Percentiles rank a stretch among this genome's conserved stretches.
phyloP scores from a whole-genome alignment of 2,797 vertebrate species.

The Eulemur albifrons region DNA sequence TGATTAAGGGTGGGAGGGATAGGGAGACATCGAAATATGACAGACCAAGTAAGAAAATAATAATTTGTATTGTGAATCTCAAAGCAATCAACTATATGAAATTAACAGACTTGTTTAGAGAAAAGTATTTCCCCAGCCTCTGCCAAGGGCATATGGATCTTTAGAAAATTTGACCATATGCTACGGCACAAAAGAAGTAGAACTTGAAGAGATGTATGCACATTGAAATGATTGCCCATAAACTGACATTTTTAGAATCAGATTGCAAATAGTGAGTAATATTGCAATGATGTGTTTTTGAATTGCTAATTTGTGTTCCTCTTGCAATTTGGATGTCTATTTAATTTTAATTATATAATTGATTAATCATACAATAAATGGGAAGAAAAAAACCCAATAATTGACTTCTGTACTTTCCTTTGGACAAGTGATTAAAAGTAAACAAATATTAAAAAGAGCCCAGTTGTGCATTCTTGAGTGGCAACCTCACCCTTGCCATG shows the following conservation, averaged over 20 bases:
- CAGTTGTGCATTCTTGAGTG: neutral
- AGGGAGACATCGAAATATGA: neutral
- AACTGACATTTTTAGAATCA: conserved; percentile 47
- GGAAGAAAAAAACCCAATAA: conserved; percentile 28
- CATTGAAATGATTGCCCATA: conserved; percentile 12
- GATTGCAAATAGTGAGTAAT: conserved; percentile 40
- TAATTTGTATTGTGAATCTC: neutral
- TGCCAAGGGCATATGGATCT: neutral
- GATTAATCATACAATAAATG: conserved; percentile 51
- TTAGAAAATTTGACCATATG: conserved; percentile 40
- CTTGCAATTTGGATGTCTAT: conserved; percentile 36
- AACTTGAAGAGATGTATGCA: neutral
- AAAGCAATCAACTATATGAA: neutral
- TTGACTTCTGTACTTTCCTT: conserved; percentile 44
- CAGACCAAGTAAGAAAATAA: conserved; percentile 18
- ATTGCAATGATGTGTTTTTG: conserved; percentile 8
- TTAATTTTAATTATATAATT: conserved; percentile 61
- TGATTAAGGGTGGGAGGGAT: neutral
- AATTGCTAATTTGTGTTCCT: conserved; percentile 42
- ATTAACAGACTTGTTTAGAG: conserved; percentile 3
- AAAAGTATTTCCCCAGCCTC: neutral
- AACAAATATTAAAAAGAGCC: neutral
- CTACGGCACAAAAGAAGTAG: neutral
- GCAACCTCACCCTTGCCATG: neutral
- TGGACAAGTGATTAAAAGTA: conserved; percentile 48